Evolutionary conservation across 2,888 invertebrate genomes (phyloP).

Genomic region (Caenorhabditis virilis): DNA sequence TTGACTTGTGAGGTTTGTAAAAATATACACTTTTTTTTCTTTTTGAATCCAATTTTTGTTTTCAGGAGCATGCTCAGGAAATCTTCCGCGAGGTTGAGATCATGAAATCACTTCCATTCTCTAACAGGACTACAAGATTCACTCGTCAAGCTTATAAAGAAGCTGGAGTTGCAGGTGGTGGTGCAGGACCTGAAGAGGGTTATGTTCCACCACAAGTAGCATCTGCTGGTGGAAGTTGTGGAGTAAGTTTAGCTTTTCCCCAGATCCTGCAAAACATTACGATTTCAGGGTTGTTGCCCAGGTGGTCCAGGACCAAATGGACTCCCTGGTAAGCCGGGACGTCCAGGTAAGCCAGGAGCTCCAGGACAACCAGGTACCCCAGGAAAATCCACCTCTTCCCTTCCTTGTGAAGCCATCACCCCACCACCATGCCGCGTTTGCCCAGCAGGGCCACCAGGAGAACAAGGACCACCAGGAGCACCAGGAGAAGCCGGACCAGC

Average conservation of each 20-base stretch:
- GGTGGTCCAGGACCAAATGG: slow-evolving; percentile 40
- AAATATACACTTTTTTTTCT: not conserved
- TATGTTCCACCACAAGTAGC: slow-evolving; percentile 23
- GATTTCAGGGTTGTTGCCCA: slow-evolving; percentile 30
- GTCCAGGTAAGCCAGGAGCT: slow-evolving; percentile 39
- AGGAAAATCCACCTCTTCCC: slow-evolving; percentile 21
- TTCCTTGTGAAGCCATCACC: slow-evolving; percentile 23
- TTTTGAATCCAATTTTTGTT: not conserved
- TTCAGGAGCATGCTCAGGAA: slow-evolving; percentile 28
- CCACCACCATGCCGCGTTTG: slow-evolving; percentile 46
- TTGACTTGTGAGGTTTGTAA: slow-evolving; percentile 30
- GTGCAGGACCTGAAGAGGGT: slow-evolving; percentile 2
- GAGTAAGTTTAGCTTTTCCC: not conserved
- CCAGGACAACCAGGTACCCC: slow-evolving; percentile 43
- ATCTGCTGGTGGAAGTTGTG: slow-evolving; percentile 10
- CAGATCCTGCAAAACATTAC: not conserved
- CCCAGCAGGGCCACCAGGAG: slow-evolving; percentile 35
- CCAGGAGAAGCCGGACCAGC: slow-evolving; percentile 33
- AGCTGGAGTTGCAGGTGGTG: slow-evolving; percentile 12
- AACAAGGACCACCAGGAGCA: slow-evolving; percentile 26
- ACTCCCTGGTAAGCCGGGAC: slow-evolving; percentile 32
- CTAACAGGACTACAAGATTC: slow-evolving; percentile 31
- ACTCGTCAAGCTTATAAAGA: slow-evolving; percentile 25
- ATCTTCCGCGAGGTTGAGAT: slow-evolving; percentile 28
- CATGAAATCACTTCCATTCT: slow-evolving; percentile 29